Evolutionary conservation across 2,113 vertebrate genomes (phyloP), one percentile per base, ranked within the genome.

Genomic region (Serinus canaria): DNA sequence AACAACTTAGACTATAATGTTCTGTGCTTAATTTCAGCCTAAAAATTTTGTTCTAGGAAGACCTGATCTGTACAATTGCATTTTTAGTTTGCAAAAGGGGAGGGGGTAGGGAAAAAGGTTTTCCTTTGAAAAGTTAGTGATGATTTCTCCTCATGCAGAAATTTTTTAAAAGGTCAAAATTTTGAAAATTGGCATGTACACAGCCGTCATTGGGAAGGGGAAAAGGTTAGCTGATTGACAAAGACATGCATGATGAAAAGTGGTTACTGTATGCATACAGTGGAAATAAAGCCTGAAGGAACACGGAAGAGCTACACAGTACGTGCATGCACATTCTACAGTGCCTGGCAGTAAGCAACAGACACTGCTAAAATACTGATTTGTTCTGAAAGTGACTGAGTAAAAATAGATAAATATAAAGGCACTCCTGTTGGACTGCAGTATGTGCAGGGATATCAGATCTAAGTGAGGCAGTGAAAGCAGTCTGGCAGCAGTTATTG

Each of bases 341-440:
- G 78, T 95, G 95, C 85, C 91, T 75, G 74, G 33, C 35, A 94
- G 73, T 19, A 35, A 87, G 60, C 87, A 87, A 75, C 33, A 83
- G 76, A 91, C 91, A 88, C 79, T 90, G 70, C 67, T 70, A 77
- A 94, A 95, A 94, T 92, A 96, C 91, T 91, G 96, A 82, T 97
- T 69, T 96, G 94, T 75, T 93, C 92, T 96, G 92, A 94, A 97
- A 96, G 89, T 37, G 89, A 96, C 93, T 77, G 62, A 91, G 92
- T 94, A 95, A 97, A 95, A 94, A 77, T 24, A 92, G 63, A 35
- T 28, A 53, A 37, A 39, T 50, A 64, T 23, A 69, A 89, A 94
- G 66, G 69, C 28, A 68, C 31, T 87, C 85, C 47, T 13, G 5
- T 4, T 28, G 47, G 31, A 50, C 64, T 94, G 80, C 52, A 67